A percentile compares a stretch with the other conserved stretches of the same genome.
Evolutionary conservation across 2,888 invertebrate species (phyloP).

Genomic region (Branchellion lobata): DNA sequence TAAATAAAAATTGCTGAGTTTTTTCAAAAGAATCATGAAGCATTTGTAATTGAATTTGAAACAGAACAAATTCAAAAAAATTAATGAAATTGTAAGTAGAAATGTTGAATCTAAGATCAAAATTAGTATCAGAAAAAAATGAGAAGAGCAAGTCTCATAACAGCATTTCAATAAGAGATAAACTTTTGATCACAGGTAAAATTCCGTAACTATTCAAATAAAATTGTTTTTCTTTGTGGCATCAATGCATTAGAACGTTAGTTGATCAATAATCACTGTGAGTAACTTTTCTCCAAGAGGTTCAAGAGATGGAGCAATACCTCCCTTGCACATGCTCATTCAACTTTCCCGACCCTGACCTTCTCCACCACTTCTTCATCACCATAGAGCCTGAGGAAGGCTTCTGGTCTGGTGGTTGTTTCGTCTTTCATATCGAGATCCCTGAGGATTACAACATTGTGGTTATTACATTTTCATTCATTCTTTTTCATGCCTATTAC

Average conservation of each 20-base stretch:
- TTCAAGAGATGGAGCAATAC: slow-evolving; percentile 81
- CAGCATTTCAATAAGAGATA: slow-evolving; percentile 66
- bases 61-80: no score
- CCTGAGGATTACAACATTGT: slow-evolving; percentile 95
- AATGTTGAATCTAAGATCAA: slow-evolving; percentile 51
- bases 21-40: no score
- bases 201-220: not conserved
- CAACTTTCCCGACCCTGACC: slow-evolving; percentile 78
- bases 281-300: slow-evolving; percentile 63
- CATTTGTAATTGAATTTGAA: no score
- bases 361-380: slow-evolving; percentile 77
- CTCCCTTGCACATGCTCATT: slow-evolving; percentile 78
- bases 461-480: slow-evolving; percentile 67
- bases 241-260: not conserved
- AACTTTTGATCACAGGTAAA: slow-evolving; percentile 74
- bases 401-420: slow-evolving; percentile 82
- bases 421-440: slow-evolving; percentile 80
- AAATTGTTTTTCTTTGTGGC: not conserved
- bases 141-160: slow-evolving; percentile 42
- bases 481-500: not conserved
- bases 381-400: slow-evolving; percentile 86
- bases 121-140: slow-evolving; percentile 45
- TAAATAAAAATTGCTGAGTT: no score
- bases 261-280: not conserved
- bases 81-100: not conserved